Conservation (phyloP, 1,140 invertebrate genomes). For the Sarcophaga peregrina region DNA sequence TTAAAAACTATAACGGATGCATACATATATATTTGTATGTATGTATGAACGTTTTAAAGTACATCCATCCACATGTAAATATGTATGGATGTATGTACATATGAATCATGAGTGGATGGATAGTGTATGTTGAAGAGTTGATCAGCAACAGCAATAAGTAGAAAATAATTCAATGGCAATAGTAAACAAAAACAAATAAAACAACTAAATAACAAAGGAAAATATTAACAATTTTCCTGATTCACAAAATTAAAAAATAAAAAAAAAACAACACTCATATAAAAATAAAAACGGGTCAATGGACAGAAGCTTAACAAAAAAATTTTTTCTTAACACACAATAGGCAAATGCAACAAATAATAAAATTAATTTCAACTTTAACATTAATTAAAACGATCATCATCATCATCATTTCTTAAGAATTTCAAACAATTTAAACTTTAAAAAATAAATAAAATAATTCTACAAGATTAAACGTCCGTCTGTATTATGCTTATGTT, state of each 20-base stretch:
- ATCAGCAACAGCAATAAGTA: neutral
- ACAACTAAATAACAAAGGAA: neutral
- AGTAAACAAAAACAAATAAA: conserved; percentile 2
- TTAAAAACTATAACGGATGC: conserved; percentile 21
- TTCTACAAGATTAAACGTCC: neutral
- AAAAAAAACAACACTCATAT: no score
- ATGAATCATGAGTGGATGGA: no score
- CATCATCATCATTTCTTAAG: conserved; percentile 1
- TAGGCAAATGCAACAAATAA: neutral
- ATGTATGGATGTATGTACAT: no score
- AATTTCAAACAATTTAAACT: conserved; percentile 2
- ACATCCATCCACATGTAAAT: neutral
- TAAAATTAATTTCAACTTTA: conserved; percentile 13
- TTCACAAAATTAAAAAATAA: neutral
- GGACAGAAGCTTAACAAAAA: neutral
- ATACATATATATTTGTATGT: no score
- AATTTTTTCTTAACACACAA: neutral
- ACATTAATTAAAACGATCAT: conserved; percentile 19
- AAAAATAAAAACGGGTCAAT: neutral
- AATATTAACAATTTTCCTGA: neutral
- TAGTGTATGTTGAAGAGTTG: neutral
- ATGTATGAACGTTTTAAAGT: neutral
- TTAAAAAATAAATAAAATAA: neutral
- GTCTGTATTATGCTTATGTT: neutral
- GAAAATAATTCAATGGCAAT: neutral